Conservation (phyloP, 2,113 vertebrate species). For the Carlito syrichta region DNA sequence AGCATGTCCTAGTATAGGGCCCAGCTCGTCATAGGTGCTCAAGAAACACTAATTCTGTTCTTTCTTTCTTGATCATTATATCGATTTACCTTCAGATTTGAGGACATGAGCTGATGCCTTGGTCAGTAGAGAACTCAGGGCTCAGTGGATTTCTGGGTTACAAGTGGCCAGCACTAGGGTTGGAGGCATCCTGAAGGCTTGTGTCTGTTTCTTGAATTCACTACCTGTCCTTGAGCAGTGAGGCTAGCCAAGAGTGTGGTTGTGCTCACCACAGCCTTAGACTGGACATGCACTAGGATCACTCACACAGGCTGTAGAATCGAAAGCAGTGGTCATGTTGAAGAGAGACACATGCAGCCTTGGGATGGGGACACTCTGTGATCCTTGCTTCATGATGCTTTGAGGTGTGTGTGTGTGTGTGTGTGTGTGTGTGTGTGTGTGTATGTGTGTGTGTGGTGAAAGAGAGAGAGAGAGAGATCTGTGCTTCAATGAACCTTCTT, state of each 20-base stretch:
- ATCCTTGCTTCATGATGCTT: not conserved
- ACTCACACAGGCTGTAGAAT: not conserved
- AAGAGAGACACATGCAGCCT: not conserved
- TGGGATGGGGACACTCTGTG: not conserved
- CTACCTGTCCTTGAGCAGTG: not conserved
- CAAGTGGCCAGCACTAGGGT: not conserved
- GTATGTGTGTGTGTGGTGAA: not conserved
- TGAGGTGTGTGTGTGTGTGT: not conserved
- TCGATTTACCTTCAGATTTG: not conserved
- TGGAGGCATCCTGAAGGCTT: not conserved
- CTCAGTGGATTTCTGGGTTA: not conserved
- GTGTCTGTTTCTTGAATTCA: not conserved
- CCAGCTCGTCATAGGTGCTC: not conserved
- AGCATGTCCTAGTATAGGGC: not conserved
- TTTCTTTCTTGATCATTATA: not conserved
- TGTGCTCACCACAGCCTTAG: not conserved
- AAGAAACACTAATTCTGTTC: not conserved
- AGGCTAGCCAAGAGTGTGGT: not conserved
- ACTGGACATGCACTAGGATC: rapidly evolving
- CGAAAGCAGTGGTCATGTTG: not conserved
- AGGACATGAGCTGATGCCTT: not conserved
- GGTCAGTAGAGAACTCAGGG: not conserved
- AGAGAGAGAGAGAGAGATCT: not conserved
- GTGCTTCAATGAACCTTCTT: not conserved
- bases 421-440: not conserved